These are phyloP conservation scores for Scalopus aquaticus DNA, from an alignment of 2,113 vertebrate genomes.

Conservation along the genomic window DNA sequence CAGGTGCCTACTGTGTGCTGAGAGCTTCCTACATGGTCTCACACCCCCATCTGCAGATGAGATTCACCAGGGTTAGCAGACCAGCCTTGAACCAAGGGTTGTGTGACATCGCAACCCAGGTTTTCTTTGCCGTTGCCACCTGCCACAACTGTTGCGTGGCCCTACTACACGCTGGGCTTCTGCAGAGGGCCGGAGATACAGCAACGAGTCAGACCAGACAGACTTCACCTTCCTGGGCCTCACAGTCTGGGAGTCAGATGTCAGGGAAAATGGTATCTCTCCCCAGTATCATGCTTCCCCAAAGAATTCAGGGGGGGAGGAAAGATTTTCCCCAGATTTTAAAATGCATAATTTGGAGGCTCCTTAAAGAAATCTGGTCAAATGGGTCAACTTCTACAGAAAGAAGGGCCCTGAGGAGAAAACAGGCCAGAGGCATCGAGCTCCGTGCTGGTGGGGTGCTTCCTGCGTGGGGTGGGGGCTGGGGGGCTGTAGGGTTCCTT, in stretches of 20 bases:
- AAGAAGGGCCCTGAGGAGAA: not conserved
- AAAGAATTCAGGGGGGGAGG: not conserved
- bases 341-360: not conserved
- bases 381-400: not conserved
- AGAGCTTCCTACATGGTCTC: rapidly evolving
- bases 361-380: not conserved
- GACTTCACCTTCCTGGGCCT: not conserved
- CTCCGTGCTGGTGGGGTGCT: not conserved
- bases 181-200: not conserved
- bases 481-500: too few species aligned
- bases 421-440: not conserved
- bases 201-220: rapidly evolving
- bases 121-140: too few species aligned
- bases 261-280: too few species aligned
- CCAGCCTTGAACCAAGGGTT: not conserved
- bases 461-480: rapidly evolving
- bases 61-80: too few species aligned
- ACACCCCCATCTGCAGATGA: not conserved
- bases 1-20: rapidly evolving
- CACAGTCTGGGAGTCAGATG: too few species aligned
- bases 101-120: too few species aligned
- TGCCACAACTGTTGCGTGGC: rapidly evolving
- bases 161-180: rapidly evolving
- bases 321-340: not conserved
- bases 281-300: not conserved